Conservation (phyloP, 1,140 invertebrate species). For the Zaprionus africanus region DNA sequence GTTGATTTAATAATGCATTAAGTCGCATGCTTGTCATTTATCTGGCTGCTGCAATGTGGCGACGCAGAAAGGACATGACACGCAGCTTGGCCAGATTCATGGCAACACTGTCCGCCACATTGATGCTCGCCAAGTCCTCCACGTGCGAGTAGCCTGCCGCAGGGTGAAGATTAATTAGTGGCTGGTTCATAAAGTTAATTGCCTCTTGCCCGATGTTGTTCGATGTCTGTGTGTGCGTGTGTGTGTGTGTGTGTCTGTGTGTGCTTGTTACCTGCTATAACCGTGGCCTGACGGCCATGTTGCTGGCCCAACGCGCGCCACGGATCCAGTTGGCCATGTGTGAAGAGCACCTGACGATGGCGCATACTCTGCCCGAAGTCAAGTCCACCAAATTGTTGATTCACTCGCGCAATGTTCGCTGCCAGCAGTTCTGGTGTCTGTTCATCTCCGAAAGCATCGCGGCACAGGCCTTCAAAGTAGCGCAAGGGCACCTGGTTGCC, state of each 20-base stretch:
- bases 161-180: constrained; percentile 39
- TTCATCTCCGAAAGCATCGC: constrained; percentile 86
- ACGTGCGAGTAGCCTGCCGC: constrained; percentile 70
- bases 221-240: no score
- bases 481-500: constrained; percentile 86
- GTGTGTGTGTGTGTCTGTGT: no score
- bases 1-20: constrained; percentile 74
- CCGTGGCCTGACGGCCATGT: constrained; percentile 60
- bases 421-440: constrained; percentile 84
- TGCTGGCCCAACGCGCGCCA: constrained; percentile 84
- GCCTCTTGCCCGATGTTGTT: not conserved
- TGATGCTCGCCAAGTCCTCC: constrained; percentile 71
- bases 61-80: constrained; percentile 72
- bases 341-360: constrained; percentile 86
- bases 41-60: constrained; percentile 43
- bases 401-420: constrained; percentile 85
- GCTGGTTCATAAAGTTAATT: constrained; percentile 31
- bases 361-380: constrained; percentile 83
- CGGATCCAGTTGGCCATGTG: constrained; percentile 88
- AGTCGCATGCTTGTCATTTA: constrained; percentile 35
- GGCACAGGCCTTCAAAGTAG: constrained; percentile 87
- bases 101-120: constrained; percentile 59
- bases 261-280: constrained; percentile 54
- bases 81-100: constrained; percentile 79
- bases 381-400: constrained; percentile 86